A percentile compares a stretch with the other conserved stretches of the same genome.
Evolutionary conservation across 2,113 vertebrate species (phyloP).

Genomic region (Climacteris rufus): DNA sequence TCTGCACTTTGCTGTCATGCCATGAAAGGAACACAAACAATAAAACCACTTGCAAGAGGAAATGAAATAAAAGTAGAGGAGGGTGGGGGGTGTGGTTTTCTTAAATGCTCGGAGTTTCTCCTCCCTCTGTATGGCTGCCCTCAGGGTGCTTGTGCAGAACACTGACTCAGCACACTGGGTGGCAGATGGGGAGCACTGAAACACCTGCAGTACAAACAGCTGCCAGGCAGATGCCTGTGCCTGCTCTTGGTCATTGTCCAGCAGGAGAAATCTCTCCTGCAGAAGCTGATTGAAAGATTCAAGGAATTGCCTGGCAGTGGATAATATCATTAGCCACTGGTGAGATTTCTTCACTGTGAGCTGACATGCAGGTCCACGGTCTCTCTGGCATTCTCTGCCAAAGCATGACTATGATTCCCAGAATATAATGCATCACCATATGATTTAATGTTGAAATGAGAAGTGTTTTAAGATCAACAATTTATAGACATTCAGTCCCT

Average conservation of each 20-base stretch:
- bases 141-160: accelerated
- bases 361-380: neutral
- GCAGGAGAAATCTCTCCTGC: neutral
- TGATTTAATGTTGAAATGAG: neutral
- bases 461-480: neutral
- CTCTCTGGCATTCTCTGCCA: neutral
- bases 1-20: neutral
- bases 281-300: neutral
- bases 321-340: neutral
- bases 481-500: neutral
- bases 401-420: neutral
- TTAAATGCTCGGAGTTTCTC: neutral
- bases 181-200: neutral
- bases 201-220: neutral
- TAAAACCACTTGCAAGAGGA: neutral
- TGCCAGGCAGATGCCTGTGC: neutral
- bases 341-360: neutral
- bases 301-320: neutral
- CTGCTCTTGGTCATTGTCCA: neutral
- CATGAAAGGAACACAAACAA: neutral
- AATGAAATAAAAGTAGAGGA: neutral
- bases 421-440: neutral
- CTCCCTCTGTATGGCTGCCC: neutral
- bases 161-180: neutral
- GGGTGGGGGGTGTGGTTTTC: neutral